Base-by-base conservation (phyloP, 1,140 invertebrate genomes). In the Arion vulgaris region DNA sequence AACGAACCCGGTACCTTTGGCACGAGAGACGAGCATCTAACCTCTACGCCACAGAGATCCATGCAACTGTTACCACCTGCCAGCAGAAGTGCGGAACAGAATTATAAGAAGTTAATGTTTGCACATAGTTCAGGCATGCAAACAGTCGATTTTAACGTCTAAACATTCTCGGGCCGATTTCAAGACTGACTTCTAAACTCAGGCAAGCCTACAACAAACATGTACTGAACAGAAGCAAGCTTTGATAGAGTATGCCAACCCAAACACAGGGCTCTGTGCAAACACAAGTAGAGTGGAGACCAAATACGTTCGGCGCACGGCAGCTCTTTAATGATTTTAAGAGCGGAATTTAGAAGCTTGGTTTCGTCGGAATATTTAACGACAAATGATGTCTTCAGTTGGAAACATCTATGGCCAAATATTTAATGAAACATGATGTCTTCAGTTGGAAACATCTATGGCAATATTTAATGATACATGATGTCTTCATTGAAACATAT, bases 201-300 rank as follows among this genome's bases (percentile, higher is more conserved):
- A 28, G 62, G n/a, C n/a, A 66, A 66, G 28, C 62, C 62, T 28
- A 66, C 62, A 66, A 66, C n/a, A 66, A 66, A 66, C 62, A 32
- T 2, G 11, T 34, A 32, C 62, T 28, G 62, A 66, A 66, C 28
- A 66, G n/a, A 23, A 32, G 2, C 62, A 66, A 5, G 62, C 62
- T 66, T 66, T 66, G 28, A 66, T 17, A 66, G n/a, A 66, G 28
- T 66, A 66, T 66, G 2, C 62, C n/a, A 66, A 66, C n/a, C 62
- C 62, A 66, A 66, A 66, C 62, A 32, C 2, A 28, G 62, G 62
- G 62, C 62, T 11, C n/a, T 17, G n/a, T 28, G 62, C 28, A 66
- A 66, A 66, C 62, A 66, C 2, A 28, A 66, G 62, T 66, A 28
- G 19, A 66, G 62, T 66, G 62, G 62, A 66, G 32, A 17, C 62